Conservation (phyloP, 2,888 invertebrate genomes). For the Polyommatus iphigenia region DNA sequence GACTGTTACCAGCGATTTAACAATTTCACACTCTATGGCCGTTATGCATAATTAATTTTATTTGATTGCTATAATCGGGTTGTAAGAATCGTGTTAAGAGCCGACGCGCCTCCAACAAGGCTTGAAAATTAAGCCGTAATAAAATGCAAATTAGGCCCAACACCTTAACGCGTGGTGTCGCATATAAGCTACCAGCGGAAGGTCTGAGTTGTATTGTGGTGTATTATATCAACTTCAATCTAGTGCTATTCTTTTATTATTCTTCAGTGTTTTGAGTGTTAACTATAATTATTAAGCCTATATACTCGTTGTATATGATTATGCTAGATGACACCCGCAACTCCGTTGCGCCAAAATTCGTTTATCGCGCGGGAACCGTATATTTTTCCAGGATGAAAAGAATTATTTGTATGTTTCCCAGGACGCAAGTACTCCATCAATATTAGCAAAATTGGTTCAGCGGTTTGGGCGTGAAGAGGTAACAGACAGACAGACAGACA, state of each 20-base stretch:
- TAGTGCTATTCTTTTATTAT: too few species aligned
- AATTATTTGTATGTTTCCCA: too few species aligned
- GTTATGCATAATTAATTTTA: slow-evolving; percentile 12
- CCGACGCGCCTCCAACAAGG: slow-evolving; percentile 49
- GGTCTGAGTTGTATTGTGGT: background rate
- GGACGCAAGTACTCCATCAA: too few species aligned
- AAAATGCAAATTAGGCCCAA: slow-evolving; percentile 68
- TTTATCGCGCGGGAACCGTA: too few species aligned
- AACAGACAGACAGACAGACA: background rate
- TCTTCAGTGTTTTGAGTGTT: too few species aligned
- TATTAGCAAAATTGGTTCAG: too few species aligned
- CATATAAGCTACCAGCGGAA: slow-evolving; percentile 41
- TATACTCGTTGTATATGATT: too few species aligned
- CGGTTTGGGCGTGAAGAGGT: background rate
- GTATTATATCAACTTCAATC: too few species aligned
- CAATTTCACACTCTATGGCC: background rate
- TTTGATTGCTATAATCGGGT: slow-evolving; percentile 26
- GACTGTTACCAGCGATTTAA: background rate
- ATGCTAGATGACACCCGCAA: too few species aligned
- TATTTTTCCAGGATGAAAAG: too few species aligned
- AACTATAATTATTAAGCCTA: too few species aligned
- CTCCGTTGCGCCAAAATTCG: too few species aligned
- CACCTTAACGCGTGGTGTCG: slow-evolving; percentile 46
- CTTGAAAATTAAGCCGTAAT: slow-evolving; percentile 60
- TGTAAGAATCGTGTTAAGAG: slow-evolving; percentile 52